Evolutionary conservation across 2,888 invertebrate genomes (phyloP), one percentile per base, ranked within the genome.

Genomic region (Troides aeacus): DNA sequence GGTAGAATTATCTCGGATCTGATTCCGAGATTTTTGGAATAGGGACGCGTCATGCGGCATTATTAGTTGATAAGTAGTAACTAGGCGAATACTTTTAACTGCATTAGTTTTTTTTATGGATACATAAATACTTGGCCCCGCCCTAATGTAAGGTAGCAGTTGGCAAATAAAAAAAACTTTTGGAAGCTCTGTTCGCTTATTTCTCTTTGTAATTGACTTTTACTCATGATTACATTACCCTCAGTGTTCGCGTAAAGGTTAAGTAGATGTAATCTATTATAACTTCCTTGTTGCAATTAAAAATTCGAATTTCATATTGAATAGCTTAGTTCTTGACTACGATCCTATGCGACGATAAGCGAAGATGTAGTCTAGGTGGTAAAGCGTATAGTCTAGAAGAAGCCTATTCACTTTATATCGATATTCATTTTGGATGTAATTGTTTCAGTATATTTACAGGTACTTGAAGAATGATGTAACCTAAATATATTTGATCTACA

Each of bases 1-100:
- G 72, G 73, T 75, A 72, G 65, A 73, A 74, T 73, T 72, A 70
- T 71, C 72, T 72, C 74, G 74, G 73, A 74, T 74, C 77, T 73
- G 73, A 79, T 78, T 77, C 75, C 73, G 72, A 76, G 76, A 77
- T 76, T 75, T 75, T 74, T 72, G 76, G 74, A 77, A 76, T 76
- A 74, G 74, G 76, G 76, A 72, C 65, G 73, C 74, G 73, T 74
- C 76, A 76, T 73, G 72, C 74, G 75, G 73, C 72, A 74, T 70
- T 70, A 77, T 74, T 74, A 73, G 69, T 65, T 68, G 58, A 62
- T 66, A 71, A 71, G 61, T 63, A 67, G 74, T 77, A 74, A 72
- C 70, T 72, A 24, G 56, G 53, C 62, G 70, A 62, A 66, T 66
- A 39, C 66, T 66, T 63, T 67, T 66, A 15, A 7, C 53, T 66